Conservation (phyloP, 1,140 invertebrate species). For the Apolygus lucorum region DNA sequence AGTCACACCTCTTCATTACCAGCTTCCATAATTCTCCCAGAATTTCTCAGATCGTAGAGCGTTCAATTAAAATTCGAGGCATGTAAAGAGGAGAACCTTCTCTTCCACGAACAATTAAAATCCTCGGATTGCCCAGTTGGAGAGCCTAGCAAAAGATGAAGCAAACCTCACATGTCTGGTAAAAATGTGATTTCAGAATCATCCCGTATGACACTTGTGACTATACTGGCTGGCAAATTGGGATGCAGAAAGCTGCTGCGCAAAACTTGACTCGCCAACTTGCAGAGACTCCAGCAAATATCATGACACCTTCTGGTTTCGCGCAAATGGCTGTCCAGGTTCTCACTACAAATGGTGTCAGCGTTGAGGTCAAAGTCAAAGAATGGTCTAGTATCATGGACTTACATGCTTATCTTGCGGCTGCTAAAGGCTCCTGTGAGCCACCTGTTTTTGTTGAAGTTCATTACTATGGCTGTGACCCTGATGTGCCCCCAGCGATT, state of each 20-base stretch:
- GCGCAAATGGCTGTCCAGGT: slow-evolving; percentile 43
- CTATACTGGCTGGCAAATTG: slow-evolving; percentile 46
- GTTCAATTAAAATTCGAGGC: too few species aligned
- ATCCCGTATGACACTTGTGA: slow-evolving; percentile 35
- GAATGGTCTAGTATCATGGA: slow-evolving; percentile 38
- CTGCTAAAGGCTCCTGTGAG: slow-evolving; percentile 50
- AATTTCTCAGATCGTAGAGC: too few species aligned
- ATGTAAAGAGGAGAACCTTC: too few species aligned
- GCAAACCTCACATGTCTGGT: too few species aligned
- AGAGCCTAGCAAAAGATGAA: too few species aligned
- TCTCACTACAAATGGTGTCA: slow-evolving; percentile 41
- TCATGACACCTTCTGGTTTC: slow-evolving; percentile 53
- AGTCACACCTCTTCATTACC: too few species aligned
- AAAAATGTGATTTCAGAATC: slow-evolving; percentile 16
- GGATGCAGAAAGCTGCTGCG: slow-evolving; percentile 46
- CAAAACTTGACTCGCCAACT: slow-evolving; percentile 52
- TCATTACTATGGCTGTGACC: slow-evolving; percentile 35
- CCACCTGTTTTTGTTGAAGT: slow-evolving; percentile 47
- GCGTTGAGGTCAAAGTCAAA: slow-evolving; percentile 44
- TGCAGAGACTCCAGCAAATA: slow-evolving; percentile 54
- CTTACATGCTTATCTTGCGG: slow-evolving; percentile 55
- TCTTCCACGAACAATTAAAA: too few species aligned
- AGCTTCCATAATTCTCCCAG: too few species aligned
- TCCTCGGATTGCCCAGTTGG: too few species aligned
- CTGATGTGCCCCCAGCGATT: slow-evolving; percentile 40